Percentiles rank a stretch among this genome's conserved stretches.
phyloP scores from a whole-genome alignment of 2,113 vertebrate genomes.

The Chroicocephalus ridibundus region DNA sequence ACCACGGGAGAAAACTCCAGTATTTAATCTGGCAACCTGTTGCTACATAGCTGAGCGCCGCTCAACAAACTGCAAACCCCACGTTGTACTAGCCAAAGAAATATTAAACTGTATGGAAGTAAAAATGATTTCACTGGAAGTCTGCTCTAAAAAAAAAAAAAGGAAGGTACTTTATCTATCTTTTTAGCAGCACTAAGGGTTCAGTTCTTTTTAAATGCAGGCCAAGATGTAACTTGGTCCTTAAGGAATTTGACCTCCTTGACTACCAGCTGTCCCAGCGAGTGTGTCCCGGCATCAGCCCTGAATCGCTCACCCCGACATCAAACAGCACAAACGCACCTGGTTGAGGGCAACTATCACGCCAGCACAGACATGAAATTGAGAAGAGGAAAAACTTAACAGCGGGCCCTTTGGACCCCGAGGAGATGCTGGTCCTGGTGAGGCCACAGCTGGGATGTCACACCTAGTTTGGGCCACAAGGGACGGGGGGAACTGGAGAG shows the following conservation, averaged over 20 bases:
- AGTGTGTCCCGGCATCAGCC: background rate
- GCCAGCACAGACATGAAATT: background rate
- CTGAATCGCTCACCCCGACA: background rate
- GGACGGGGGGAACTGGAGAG: background rate
- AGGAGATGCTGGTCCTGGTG: background rate
- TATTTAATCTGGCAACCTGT: constrained; percentile 48
- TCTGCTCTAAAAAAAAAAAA: background rate
- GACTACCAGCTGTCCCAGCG: background rate
- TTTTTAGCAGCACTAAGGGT: background rate
- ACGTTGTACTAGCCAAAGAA: background rate
- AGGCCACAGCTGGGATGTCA: background rate
- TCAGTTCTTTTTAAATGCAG: background rate
- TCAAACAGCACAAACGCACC: background rate
- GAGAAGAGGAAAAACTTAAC: background rate
- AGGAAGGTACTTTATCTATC: background rate
- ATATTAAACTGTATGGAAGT: background rate
- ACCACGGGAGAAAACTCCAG: constrained; percentile 13
- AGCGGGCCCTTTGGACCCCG: background rate
- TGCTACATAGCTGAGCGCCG: background rate
- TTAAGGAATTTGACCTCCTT: background rate
- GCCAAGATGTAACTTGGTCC: background rate
- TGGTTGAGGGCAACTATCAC: background rate
- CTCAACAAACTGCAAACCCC: background rate
- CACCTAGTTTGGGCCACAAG: background rate
- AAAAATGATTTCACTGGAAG: background rate